A percentile compares a stretch with the other conserved stretches of the same genome.
These are phyloP conservation scores for Aix galericulata DNA, from an alignment of 2,113 vertebrate species.

Conservation along the genomic window DNA sequence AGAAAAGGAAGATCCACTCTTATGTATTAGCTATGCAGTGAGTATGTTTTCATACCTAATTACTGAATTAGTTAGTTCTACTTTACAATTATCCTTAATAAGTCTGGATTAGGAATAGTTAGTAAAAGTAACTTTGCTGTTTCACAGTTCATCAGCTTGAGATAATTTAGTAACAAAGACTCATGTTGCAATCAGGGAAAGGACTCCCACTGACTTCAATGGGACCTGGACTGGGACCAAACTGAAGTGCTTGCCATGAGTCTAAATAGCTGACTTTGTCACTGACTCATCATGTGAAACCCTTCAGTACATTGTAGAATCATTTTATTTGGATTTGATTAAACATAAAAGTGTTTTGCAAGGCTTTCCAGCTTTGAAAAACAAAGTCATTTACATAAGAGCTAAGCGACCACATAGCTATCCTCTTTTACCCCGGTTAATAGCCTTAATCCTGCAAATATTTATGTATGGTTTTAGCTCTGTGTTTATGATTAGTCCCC, in stretches of 20 bases:
- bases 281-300: slow-evolving; percentile 71
- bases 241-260: slow-evolving; percentile 37
- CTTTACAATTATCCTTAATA: neutral
- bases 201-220: slow-evolving; percentile 49
- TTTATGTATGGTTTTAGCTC: neutral
- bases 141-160: slow-evolving; percentile 43
- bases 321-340: slow-evolving; percentile 77
- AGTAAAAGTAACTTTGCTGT: slow-evolving; percentile 57
- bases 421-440: slow-evolving; percentile 21
- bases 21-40: neutral
- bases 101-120: slow-evolving; percentile 32
- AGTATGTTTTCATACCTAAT: slow-evolving; percentile 21
- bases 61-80: slow-evolving; percentile 6
- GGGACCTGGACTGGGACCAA: slow-evolving; percentile 39
- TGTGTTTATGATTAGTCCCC: neutral
- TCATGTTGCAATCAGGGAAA: slow-evolving; percentile 52
- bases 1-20: neutral
- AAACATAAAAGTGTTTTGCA: slow-evolving; percentile 73
- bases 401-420: slow-evolving; percentile 5
- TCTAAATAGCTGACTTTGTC: slow-evolving; percentile 76
- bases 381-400: slow-evolving; percentile 66
- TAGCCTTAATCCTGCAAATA: slow-evolving; percentile 16
- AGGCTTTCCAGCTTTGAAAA: slow-evolving; percentile 70
- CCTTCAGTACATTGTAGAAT: slow-evolving; percentile 67
- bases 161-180: slow-evolving; percentile 61